Evolutionary conservation across 2,888 invertebrate genomes (phyloP), one percentile per base, ranked within the genome.

Genomic region (Balanococcus diminutus): DNA sequence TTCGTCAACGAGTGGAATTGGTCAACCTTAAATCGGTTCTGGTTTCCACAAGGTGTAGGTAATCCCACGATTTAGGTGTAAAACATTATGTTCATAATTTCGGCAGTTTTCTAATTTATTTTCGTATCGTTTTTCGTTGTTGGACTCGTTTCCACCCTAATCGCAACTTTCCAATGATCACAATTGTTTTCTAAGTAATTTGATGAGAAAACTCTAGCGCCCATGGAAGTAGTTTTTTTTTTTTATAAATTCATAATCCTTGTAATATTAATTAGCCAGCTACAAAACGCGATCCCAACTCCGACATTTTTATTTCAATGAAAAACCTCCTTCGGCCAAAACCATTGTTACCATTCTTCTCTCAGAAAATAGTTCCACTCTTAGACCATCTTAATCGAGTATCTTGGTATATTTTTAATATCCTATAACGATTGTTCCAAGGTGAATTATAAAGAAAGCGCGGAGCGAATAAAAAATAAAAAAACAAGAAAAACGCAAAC

Each of bases 341-440:
- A 8, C 22, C 28, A 67, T 67, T 67, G 25, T 67, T 67, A 19
- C 25, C 61, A 51, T 61, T 25, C 22, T 25, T 61, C 25, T 25
- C 22, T n/a, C 51, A n/a, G n/a, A 5, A 8, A 22, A 22, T 11
- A 11, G n/a, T n/a, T 56, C 28, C 67, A 31, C 67, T 28, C 25
- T 67, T 28, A 25, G 28, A 67, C 28, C 75, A 36, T 79, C 75
- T 79, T 36, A 22, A 79, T 36, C 75, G 28, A 79, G 32, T 32
- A 79, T 79, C 75, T 79, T 79, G 67, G 75, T 36, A 79, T 79
- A 79, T 79, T 79, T n/a, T 79, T 79, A 79, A 79, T 79, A 79
- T 79, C 28, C 25, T 72, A 79, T 36, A 79, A 32, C 75, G 75
- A 79, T 79, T 79, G 75, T 79, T 79, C 19, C 4, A 46, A 82